Percentiles rank a stretch among this genome's conserved stretches.
phyloP scores from a whole-genome alignment of 2,113 vertebrate genomes.

The Centropus bengalensis region DNA sequence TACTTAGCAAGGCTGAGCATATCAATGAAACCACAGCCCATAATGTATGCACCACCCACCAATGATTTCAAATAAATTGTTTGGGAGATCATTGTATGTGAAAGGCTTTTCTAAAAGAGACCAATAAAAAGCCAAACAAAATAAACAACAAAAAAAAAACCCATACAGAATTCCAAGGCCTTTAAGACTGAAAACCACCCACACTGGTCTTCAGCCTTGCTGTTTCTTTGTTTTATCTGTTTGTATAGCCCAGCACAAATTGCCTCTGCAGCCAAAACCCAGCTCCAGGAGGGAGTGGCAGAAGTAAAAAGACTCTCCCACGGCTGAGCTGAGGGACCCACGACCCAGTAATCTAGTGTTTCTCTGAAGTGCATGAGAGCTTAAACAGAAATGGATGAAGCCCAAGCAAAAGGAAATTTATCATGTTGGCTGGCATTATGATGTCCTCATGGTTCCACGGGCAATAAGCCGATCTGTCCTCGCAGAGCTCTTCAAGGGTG shows the following conservation, averaged over 20 bases:
- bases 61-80: conserved; percentile 20
- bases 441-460: not conserved
- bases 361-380: not conserved
- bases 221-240: not conserved
- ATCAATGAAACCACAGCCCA: conserved; percentile 46
- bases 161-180: not conserved
- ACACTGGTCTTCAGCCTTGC: not conserved
- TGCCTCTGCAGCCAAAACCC: not conserved
- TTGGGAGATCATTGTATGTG: not conserved
- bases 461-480: not conserved
- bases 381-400: not conserved
- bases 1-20: conserved; percentile 16
- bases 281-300: not conserved
- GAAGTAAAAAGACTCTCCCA: not conserved
- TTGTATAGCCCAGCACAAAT: not conserved
- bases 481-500: not conserved
- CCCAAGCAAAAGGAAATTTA: not conserved
- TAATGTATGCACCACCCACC: not conserved
- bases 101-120: conserved; percentile 10
- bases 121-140: not conserved
- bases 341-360: not conserved
- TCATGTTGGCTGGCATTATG: not conserved
- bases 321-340: not conserved
- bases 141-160: not conserved
- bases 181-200: not conserved